These are phyloP conservation scores for Oryzias woworae DNA, from an alignment of 2,113 vertebrate genomes.

Conservation along the genomic window DNA sequence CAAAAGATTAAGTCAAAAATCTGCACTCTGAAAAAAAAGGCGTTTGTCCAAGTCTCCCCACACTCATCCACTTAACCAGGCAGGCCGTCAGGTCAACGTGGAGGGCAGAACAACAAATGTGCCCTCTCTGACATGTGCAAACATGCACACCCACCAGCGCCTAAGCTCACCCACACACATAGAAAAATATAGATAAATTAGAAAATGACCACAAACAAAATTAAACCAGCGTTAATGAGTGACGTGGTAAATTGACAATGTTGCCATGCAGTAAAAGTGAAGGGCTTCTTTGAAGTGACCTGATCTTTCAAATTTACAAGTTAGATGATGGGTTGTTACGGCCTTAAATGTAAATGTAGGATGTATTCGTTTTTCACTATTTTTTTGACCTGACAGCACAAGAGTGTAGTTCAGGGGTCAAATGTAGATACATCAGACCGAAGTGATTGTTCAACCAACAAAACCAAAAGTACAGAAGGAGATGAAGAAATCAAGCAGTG, in stretches of 20 bases:
- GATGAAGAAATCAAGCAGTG: too few species aligned
- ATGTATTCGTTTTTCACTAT: not conserved
- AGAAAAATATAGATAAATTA: slow-evolving; percentile 15
- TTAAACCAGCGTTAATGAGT: slow-evolving; percentile 8
- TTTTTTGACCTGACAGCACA: too few species aligned
- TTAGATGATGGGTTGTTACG: not conserved
- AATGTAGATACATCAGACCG: too few species aligned
- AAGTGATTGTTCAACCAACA: too few species aligned
- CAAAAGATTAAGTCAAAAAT: slow-evolving; percentile 10
- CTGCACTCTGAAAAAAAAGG: slow-evolving; percentile 6
- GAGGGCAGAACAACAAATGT: slow-evolving; percentile 27
- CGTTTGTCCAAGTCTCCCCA: slow-evolving; percentile 28
- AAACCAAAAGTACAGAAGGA: too few species aligned
- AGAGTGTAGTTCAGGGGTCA: too few species aligned
- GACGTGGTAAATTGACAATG: slow-evolving; percentile 7
- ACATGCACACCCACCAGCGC: slow-evolving; percentile 4
- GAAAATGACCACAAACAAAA: slow-evolving; percentile 10
- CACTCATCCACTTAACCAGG: slow-evolving; percentile 42
- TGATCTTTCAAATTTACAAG: slow-evolving; percentile 13
- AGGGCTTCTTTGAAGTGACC: slow-evolving; percentile 7
- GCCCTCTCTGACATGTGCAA: slow-evolving; percentile 9
- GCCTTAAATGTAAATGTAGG: not conserved
- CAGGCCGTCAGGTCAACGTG: slow-evolving; percentile 18
- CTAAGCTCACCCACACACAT: slow-evolving; percentile 2
- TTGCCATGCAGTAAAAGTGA: too few species aligned